These are phyloP conservation scores for Drosophila testacea DNA, from an alignment of 2,888 invertebrate species.

Conservation along the genomic window DNA sequence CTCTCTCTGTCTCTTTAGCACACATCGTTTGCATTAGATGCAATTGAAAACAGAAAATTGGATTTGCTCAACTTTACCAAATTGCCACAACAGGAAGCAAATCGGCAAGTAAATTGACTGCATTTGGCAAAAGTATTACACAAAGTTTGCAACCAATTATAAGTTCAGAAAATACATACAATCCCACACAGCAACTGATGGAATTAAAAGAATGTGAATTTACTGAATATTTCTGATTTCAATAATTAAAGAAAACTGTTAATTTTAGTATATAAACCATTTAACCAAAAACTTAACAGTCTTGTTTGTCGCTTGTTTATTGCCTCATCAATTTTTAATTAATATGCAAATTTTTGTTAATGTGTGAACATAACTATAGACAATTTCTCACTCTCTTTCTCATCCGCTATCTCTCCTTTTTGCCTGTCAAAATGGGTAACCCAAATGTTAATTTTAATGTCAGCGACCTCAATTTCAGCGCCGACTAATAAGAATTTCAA, in stretches of 20 bases:
- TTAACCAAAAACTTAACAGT: conserved; percentile 2
- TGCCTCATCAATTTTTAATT: conserved; percentile 74
- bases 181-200: neutral
- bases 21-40: conserved; percentile 34
- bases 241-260: neutral
- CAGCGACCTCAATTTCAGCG: conserved; percentile 32
- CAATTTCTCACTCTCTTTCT: neutral
- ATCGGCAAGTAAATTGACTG: conserved; percentile 47
- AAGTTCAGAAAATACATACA: conserved; percentile 55
- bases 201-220: conserved; percentile 5
- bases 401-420: neutral
- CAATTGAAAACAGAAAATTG: conserved; percentile 70
- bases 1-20: neutral
- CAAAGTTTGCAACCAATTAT: conserved; percentile 72
- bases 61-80: conserved; percentile 64
- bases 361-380: conserved; percentile 49
- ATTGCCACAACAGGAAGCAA: conserved; percentile 31
- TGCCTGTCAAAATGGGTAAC: neutral
- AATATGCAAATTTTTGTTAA: conserved; percentile 76
- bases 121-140: conserved; percentile 62
- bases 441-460: conserved; percentile 30
- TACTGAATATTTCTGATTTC: conserved; percentile 19
- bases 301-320: conserved; percentile 33
- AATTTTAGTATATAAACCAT: conserved; percentile 5
- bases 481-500: conserved; percentile 22